Evolutionary conservation across 2,113 vertebrate species (phyloP).

Genomic region (Noctilio leporinus): DNA sequence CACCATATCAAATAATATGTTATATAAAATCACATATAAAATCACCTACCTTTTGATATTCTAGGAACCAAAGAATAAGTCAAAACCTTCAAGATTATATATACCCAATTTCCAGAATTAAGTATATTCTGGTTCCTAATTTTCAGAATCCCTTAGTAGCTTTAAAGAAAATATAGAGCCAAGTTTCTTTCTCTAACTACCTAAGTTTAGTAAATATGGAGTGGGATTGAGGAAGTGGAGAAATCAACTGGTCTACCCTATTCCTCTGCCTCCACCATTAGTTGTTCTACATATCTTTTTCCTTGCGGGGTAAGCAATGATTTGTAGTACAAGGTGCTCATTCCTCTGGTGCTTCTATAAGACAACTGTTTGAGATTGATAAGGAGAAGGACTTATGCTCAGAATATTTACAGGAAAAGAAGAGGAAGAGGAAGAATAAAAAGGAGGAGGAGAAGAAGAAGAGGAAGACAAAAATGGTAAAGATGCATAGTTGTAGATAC

Average conservation of each 20-base stretch:
- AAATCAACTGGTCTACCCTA: neutral
- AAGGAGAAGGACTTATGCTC: neutral
- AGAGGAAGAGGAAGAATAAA: neutral
- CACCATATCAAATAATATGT: neutral
- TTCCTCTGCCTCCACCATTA: neutral
- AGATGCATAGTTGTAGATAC: neutral
- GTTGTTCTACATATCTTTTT: neutral
- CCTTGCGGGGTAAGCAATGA: too few species aligned
- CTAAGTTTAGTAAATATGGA: neutral
- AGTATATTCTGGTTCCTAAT: neutral
- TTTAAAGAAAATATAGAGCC: neutral
- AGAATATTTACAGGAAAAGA: neutral
- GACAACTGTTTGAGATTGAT: neutral
- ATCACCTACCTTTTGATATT: neutral
- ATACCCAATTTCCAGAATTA: too few species aligned
- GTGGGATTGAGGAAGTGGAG: neutral
- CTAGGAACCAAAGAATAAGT: neutral
- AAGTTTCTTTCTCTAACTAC: neutral
- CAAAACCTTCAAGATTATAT: neutral
- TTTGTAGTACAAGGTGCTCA: neutral
- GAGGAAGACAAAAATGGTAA: neutral
- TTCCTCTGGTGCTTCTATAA: neutral
- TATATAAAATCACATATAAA: neutral
- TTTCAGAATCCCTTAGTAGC: neutral
- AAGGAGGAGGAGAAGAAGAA: neutral